Percentiles rank a stretch among this genome's conserved stretches.
Conservation (phyloP, 2,797 vertebrate species). For the Onychomys arenicola region DNA sequence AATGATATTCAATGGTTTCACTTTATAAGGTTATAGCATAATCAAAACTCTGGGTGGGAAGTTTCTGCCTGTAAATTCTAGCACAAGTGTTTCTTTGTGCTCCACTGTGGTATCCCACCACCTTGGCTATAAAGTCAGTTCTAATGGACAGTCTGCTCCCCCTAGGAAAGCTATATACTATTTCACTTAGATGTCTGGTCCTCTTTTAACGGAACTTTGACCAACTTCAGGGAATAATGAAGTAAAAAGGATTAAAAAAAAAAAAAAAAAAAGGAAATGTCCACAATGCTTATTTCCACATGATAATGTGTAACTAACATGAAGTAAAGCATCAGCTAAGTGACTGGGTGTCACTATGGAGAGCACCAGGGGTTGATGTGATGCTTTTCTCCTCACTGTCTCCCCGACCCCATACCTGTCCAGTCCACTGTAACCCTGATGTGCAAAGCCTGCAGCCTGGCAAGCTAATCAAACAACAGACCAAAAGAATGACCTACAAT, state of each 20-base stretch:
- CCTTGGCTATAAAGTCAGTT: neutral
- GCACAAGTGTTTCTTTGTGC: neutral
- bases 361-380: neutral
- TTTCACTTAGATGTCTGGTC: neutral
- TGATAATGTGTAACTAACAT: neutral
- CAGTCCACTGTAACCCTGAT: accelerated
- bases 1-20: neutral
- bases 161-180: neutral
- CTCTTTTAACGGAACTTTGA: neutral
- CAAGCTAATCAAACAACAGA: neutral
- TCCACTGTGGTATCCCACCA: neutral
- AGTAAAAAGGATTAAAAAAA: neutral
- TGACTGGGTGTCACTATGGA: neutral
- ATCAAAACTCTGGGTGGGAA: conserved; percentile 31
- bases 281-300: neutral
- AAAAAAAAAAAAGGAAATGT: neutral
- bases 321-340: neutral
- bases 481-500: neutral
- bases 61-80: neutral
- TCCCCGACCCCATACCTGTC: no score
- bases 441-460: neutral
- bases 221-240: neutral
- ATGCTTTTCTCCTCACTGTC: neutral
- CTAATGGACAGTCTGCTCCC: neutral
- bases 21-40: conserved; percentile 35